Evolutionary conservation across 2,888 invertebrate species (phyloP).

Genomic region (Dryadula phaetusa): DNA sequence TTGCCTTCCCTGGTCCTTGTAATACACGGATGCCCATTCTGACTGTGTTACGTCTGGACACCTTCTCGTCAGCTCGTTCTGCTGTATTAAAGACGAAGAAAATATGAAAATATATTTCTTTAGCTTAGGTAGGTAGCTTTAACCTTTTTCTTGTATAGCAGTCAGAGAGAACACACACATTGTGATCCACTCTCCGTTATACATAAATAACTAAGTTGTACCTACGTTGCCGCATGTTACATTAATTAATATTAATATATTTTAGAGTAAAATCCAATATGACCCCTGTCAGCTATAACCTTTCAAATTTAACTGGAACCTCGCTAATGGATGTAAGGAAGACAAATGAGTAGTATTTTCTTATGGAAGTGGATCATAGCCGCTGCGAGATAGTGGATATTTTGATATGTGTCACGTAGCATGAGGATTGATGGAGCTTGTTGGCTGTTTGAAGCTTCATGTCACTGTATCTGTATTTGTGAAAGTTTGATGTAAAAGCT

Average conservation of each 20-base stretch:
- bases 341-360: conserved; percentile 16
- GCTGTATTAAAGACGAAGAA: conserved; percentile 76
- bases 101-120: no score
- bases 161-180: no score
- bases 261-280: not conserved
- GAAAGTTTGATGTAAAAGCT: not conserved
- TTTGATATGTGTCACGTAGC: conserved; percentile 17
- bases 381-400: conserved; percentile 12
- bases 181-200: no score
- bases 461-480: not conserved
- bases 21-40: conserved; percentile 94
- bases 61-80: conserved; percentile 92
- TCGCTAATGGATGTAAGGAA: conserved; percentile 46
- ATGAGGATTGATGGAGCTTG: conserved; percentile 7
- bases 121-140: no score
- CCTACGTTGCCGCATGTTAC: no score
- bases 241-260: no score
- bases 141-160: no score
- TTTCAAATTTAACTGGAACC: not conserved
- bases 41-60: conserved; percentile 91
- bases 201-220: no score
- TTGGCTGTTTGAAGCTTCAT: not conserved
- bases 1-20: conserved; percentile 83
- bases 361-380: conserved; percentile 1
- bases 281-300: not conserved